Evolutionary conservation across 1,140 invertebrate genomes (phyloP), one percentile per base, ranked within the genome.

Genomic region (Pachyrhynchus sulphureomaculatus): DNA sequence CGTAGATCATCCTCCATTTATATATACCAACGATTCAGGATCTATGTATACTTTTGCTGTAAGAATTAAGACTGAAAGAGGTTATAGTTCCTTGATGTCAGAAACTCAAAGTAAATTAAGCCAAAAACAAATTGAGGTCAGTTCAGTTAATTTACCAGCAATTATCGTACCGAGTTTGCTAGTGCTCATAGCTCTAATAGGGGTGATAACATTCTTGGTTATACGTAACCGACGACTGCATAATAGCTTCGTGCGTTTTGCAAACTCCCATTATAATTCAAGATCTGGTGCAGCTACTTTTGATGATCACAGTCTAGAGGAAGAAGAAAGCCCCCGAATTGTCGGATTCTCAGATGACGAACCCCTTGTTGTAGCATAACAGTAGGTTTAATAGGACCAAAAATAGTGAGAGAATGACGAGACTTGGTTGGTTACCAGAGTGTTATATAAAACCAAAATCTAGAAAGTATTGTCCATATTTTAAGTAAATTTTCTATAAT

Each of bases 261-360:
- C 89, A 10, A 91, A 89, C 72, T 90, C 88, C 70, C 90, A 93
- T 74, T 95, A 95, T 72, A 88, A 92, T 78, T 88, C 88, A 17
- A 82, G 91, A 66, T 88, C 90, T 33, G 91, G 89, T 42, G 87
- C 91, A 65, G 90, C 92, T 9, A 93, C 90, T 44, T 92, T 96
- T 73, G 86, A 84, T 29, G 84, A 84, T 48, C 85, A 89, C 73
- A 83, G 85, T 65, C 74, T 88, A 56, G 86, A 86, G 73, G 91
- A 93, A 71, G 86, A 86, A 70, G 91, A 93, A 69, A 87, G 88
- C 67, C 92, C 92, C 12, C 86, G 90, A 70, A 93, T 95, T 69
- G 84, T 88, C 76, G 92, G 92, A 18, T 95, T 95, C 77, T 93
- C 92, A 0, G 93, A 96, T 75, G 93, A 95, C 77, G 93, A 96